Percentiles rank a stretch among this genome's conserved stretches.
Conservation (phyloP, 2,113 vertebrate genomes). For the human (Homo sapiens) region GRCh38 chr3:98011501-98012000, state of each 20-base stretch:
- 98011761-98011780: slow-evolving; percentile 36
- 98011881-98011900: slow-evolving; percentile 8
- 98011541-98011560: neutral
- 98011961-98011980: neutral
- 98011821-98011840: slow-evolving; percentile 8
- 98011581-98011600: neutral
- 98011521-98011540: neutral
- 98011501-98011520: neutral
- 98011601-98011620: neutral
- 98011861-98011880: neutral
- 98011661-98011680: neutral
- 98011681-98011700: neutral
- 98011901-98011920: neutral
- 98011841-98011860: neutral
- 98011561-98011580: neutral
- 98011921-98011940: neutral
- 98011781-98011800: neutral
- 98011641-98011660: neutral
- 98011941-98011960: neutral
- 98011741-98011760: neutral
- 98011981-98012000: neutral
- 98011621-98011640: neutral
- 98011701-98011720: neutral
- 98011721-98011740: slow-evolving; percentile 15
- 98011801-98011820: neutral